phyloP scores from a whole-genome alignment of 2,113 vertebrate species.

The Poicephalus gulielmi region DNA sequence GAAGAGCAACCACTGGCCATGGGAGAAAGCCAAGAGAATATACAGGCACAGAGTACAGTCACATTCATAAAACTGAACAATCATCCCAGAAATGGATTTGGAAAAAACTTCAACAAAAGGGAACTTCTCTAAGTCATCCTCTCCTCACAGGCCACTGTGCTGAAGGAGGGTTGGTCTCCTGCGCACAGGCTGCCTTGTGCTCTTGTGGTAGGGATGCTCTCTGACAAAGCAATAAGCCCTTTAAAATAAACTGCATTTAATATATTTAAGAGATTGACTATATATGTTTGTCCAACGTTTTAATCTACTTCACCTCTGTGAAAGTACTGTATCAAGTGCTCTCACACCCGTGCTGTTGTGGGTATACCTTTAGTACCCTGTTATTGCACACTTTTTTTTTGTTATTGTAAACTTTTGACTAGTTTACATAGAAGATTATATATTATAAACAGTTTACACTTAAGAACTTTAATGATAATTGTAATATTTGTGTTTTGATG shows the following conservation, averaged over 20 bases:
- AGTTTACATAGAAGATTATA: neutral
- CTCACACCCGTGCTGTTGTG: neutral
- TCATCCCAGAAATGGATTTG: neutral
- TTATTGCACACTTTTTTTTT: neutral
- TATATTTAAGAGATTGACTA: neutral
- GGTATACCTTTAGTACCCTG: neutral
- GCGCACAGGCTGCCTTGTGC: rapidly evolving
- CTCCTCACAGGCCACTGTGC: neutral
- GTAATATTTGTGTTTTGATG: neutral
- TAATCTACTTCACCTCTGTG: neutral
- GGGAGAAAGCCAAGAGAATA: neutral
- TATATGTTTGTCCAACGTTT: neutral
- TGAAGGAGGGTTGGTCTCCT: neutral
- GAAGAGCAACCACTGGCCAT: neutral
- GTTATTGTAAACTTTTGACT: neutral
- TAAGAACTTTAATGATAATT: neutral
- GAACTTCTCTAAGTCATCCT: neutral
- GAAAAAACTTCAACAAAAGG: neutral
- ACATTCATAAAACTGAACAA: neutral
- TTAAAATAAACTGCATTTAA: neutral
- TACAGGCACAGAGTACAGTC: neutral
- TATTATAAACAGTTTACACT: neutral
- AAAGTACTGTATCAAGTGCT: neutral
- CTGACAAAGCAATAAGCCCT: neutral
- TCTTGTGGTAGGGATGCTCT: neutral